Evolutionary conservation across 2,797 vertebrate species (phyloP), one percentile per base, ranked within the genome.

Genomic region (Manis crassicaudata): DNA sequence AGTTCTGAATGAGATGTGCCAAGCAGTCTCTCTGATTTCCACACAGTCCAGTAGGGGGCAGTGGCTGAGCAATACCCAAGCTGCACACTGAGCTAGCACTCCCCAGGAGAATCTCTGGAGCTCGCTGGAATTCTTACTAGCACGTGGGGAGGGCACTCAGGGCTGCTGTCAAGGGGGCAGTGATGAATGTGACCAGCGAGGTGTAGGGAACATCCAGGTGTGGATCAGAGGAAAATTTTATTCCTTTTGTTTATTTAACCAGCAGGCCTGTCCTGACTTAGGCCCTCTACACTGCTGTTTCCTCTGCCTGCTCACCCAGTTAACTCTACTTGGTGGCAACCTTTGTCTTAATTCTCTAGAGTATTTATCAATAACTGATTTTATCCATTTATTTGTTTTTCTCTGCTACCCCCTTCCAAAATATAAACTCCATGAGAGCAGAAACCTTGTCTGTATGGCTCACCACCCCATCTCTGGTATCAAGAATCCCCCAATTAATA

Each of bases 321-420:
- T 43, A 63, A 63, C 62, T 86, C 43, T 50, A 6, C 73, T 43
- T 18, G 1, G 3, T 16, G 17, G 32, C 60, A 73, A 70, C 32
- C 60, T 54, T 58, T 62, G 62, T 35, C 89, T 86, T 92, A 43
- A 50, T 70, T 83, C 72, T 96, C 91, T 77, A 77, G 16, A 75
- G 23, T 40, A 14, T 27, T 83, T 63, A 86, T 29, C 60, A 54
- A 52, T 52, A 43, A 25, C 56, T 80, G 43, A 35, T 46, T 85
- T 72, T 63, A 81, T 46, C 90, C 81, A 35, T 29, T 40, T 46
- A 11, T 65, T 46, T 54, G 1, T 72, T 92, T 96, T 94, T 60
- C 58, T 85, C 75, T 80, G 23, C 50, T 37, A 40, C 5, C 17
- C 13, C n/a, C 21, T 20, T 63, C 63, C 65, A 85, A 88, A 88